Percentiles rank a stretch among this genome's conserved stretches.
Conservation (phyloP, 37 sponge, comb jelly and placozoan species). For the Spongilla lacustris region DNA sequence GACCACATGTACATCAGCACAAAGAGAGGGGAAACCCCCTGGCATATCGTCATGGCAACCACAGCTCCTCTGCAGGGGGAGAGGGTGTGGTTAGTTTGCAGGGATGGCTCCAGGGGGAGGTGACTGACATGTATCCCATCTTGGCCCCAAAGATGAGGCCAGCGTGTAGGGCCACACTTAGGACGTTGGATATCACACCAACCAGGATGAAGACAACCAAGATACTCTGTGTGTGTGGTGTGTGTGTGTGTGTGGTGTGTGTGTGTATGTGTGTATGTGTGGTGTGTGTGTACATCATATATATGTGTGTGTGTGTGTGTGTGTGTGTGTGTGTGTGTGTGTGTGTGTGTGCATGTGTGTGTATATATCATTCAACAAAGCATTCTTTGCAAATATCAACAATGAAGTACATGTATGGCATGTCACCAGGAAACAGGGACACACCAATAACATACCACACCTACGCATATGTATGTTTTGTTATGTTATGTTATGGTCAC, state of each 20-base stretch:
- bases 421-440: no score
- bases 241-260: conserved; percentile 1
- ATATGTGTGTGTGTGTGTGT: not conserved
- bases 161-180: not conserved
- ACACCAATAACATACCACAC: no score
- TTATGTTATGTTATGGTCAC: no score
- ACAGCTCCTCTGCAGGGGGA: not conserved
- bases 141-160: not conserved
- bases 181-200: not conserved
- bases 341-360: not conserved
- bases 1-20: conserved; percentile 29
- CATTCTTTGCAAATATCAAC: no score
- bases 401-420: no score
- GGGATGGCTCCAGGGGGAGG: not conserved
- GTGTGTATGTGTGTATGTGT: not conserved
- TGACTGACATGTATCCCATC: not conserved
- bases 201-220: not conserved
- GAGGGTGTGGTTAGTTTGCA: not conserved
- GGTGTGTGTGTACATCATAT: not conserved
- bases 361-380: not conserved
- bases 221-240: not conserved
- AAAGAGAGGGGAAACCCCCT: not conserved
- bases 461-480: no score
- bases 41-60: not conserved
- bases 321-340: conserved; percentile 1